Evolutionary conservation across 2,113 vertebrate genomes (phyloP).

Genomic region (Phodopus roborovskii): DNA sequence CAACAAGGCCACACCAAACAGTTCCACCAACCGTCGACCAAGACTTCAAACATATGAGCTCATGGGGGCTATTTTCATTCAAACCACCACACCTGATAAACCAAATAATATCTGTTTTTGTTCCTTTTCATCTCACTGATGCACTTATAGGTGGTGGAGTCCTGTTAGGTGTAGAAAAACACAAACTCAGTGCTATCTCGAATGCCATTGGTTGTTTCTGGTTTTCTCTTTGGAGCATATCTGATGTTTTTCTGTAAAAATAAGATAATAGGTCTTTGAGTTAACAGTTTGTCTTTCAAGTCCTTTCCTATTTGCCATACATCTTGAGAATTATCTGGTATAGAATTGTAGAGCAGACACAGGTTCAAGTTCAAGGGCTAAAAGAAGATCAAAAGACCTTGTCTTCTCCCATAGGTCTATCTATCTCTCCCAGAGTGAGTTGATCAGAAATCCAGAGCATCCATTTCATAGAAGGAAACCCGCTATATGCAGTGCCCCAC

Average conservation of each 20-base stretch:
- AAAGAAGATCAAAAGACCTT: conserved; percentile 8
- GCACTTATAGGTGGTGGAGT: conserved; percentile 85
- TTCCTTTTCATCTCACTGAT: not conserved
- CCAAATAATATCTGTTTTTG: not conserved
- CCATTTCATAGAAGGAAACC: not conserved
- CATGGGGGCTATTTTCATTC: not conserved
- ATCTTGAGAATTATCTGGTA: conserved; percentile 89
- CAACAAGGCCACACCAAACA: not conserved
- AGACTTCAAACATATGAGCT: not conserved
- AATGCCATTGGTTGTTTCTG: conserved; percentile 87
- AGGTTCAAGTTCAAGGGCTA: conserved; percentile 70
- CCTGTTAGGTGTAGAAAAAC: conserved; percentile 89
- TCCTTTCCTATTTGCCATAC: conserved; percentile 84
- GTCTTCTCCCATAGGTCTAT: not conserved
- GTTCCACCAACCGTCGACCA: not conserved
- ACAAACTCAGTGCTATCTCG: conserved; percentile 91
- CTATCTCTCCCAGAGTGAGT: not conserved
- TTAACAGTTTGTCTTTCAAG: not conserved
- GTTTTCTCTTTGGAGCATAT: conserved; percentile 87
- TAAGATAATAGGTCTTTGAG: not conserved
- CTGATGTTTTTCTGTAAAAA: conserved; percentile 88
- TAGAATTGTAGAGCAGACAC: conserved; percentile 87
- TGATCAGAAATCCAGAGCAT: not conserved
- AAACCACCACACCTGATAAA: not conserved
- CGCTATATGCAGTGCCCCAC: fast-evolving